phyloP scores from a whole-genome alignment of 2,888 invertebrate genomes.

The Frankliniella fusca region DNA sequence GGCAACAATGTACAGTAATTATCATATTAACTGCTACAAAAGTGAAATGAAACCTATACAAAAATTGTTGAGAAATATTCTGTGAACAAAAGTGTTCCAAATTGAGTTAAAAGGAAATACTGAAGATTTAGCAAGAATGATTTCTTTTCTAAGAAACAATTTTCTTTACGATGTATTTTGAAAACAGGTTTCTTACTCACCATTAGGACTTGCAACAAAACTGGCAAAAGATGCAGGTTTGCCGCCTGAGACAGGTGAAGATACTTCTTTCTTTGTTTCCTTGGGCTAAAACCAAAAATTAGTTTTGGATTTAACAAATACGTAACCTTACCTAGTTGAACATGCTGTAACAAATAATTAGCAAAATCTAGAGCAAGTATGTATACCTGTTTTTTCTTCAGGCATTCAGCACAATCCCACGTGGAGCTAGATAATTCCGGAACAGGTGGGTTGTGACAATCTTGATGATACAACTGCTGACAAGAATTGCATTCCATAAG shows the following conservation, averaged over 20 bases:
- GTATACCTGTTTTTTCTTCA: background rate
- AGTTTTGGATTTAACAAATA: background rate
- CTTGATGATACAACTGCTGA: background rate
- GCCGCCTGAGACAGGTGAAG: background rate
- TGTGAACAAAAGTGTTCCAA: background rate
- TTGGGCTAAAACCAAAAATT: background rate
- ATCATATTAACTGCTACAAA: no score
- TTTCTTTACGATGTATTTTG: background rate
- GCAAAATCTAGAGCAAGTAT: no score
- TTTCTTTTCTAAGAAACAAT: background rate
- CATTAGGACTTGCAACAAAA: background rate
- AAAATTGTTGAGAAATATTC: background rate
- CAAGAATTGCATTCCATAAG: conserved; percentile 10
- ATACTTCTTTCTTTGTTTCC: background rate
- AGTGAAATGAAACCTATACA: no score
- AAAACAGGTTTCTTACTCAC: background rate
- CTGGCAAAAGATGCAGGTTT: conserved; percentile 11
- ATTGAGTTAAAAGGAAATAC: background rate
- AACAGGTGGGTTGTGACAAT: background rate
- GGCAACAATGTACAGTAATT: no score
- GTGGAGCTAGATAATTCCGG: background rate
- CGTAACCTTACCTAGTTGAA: background rate
- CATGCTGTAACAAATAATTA: background rate
- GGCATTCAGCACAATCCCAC: background rate
- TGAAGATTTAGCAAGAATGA: no score